These are phyloP conservation scores for Sebastes kiyomatsui DNA, from an alignment of 2,797 vertebrate species.

Conservation along the genomic window DNA sequence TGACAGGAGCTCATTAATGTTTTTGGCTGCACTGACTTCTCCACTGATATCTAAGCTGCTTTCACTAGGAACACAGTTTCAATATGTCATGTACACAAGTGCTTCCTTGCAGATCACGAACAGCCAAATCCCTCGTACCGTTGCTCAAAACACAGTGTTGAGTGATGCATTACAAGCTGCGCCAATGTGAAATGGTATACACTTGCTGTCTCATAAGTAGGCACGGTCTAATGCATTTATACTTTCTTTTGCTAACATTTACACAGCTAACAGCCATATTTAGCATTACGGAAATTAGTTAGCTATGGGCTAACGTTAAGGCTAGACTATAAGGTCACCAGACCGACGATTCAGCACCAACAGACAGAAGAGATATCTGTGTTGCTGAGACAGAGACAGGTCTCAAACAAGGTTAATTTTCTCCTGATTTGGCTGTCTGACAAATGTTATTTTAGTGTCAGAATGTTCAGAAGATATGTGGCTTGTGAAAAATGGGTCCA, in stretches of 20 bases:
- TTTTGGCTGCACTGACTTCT: background rate
- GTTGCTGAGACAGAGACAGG: background rate
- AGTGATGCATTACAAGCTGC: background rate
- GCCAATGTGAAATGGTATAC: too few relatives aligned
- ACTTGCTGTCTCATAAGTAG: too few relatives aligned
- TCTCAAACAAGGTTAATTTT: background rate
- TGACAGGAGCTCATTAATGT: constrained; percentile 1
- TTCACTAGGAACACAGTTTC: background rate
- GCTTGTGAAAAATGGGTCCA: background rate
- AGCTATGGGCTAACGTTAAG: background rate
- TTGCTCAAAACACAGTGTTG: background rate
- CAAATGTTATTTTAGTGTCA: background rate
- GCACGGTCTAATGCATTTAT: background rate
- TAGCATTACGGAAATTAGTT: background rate
- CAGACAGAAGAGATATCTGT: background rate
- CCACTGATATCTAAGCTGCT: background rate
- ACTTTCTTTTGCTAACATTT: background rate
- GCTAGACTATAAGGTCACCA: background rate
- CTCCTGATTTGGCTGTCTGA: background rate
- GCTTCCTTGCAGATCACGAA: background rate
- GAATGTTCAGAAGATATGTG: background rate
- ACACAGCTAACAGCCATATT: background rate
- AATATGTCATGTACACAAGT: background rate
- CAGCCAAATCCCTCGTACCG: background rate
- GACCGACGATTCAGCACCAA: background rate